Evolutionary conservation across 2,888 invertebrate species (phyloP).

Genomic region (Fragum fragum): DNA sequence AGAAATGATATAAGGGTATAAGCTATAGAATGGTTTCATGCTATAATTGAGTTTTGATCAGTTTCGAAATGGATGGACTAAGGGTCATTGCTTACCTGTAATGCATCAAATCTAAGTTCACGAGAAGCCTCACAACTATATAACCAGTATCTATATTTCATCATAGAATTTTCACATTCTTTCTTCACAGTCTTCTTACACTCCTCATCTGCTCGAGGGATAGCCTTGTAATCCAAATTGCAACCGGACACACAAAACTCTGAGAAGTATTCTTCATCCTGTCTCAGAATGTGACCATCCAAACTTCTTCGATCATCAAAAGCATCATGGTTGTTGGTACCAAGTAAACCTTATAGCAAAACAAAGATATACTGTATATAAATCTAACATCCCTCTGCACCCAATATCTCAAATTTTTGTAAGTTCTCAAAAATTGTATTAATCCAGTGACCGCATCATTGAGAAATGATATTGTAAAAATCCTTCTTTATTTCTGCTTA

Average conservation of each 20-base stretch:
- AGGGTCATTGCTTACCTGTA: background rate
- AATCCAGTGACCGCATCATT: no score
- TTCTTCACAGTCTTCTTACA: background rate
- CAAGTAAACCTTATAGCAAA: conserved; percentile 65
- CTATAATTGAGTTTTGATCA: no score
- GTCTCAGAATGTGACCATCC: conserved; percentile 36
- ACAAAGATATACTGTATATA: no score
- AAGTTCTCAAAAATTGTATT: no score
- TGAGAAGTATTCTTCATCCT: conserved; percentile 14
- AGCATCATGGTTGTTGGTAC: conserved; percentile 65
- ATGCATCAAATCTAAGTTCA: background rate
- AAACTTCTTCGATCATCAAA: conserved; percentile 62
- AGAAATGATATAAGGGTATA: no score
- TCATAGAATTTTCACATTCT: background rate
- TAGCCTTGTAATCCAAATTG: background rate
- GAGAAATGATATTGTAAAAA: no score
- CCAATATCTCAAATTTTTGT: no score
- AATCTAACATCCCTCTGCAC: no score
- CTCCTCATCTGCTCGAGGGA: background rate
- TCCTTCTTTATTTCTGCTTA: no score
- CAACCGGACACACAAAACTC: conserved; percentile 32
- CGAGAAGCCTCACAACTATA: background rate
- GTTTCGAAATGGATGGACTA: no score
- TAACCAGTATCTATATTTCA: background rate
- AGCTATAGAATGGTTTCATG: no score